These are phyloP conservation scores for Neuroscelio doddi DNA, from an alignment of 2,888 invertebrate species.

Conservation along the genomic window DNA sequence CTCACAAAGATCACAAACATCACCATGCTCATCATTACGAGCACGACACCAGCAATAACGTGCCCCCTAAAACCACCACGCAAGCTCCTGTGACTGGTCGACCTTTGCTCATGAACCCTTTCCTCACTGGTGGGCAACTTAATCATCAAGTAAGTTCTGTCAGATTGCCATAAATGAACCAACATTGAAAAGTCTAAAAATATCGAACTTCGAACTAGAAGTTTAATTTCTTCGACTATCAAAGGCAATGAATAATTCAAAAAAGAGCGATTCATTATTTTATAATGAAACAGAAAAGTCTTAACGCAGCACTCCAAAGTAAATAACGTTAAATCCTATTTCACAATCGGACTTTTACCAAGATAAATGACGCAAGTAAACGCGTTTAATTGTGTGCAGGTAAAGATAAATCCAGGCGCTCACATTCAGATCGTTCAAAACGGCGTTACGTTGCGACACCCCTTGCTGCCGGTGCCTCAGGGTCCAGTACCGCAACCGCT, in stretches of 20 bases:
- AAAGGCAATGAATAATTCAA: too few relatives aligned
- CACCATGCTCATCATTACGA: constrained; percentile 88
- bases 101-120: constrained; percentile 74
- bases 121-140: constrained; percentile 79
- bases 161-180: too few relatives aligned
- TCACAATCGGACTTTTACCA: too few relatives aligned
- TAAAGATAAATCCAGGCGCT: constrained; percentile 66
- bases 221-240: too few relatives aligned
- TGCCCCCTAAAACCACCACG: constrained; percentile 76
- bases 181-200: too few relatives aligned
- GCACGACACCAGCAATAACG: constrained; percentile 79
- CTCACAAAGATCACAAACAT: constrained; percentile 90
- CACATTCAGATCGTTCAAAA: constrained; percentile 61
- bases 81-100: constrained; percentile 75
- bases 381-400: constrained; percentile 57
- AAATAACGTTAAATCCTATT: too few relatives aligned
- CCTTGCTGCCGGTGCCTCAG: constrained; percentile 52
- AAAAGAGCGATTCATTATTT: too few relatives aligned
- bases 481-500: constrained; percentile 56
- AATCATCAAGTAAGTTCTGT: constrained; percentile 75
- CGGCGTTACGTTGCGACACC: constrained; percentile 66
- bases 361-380: too few relatives aligned
- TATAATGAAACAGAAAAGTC: too few relatives aligned
- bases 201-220: too few relatives aligned
- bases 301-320: not conserved